Percentiles rank a stretch among this genome's conserved stretches.
Conservation (phyloP, 2,113 vertebrate species). For the Pituophis catenifer region DNA sequence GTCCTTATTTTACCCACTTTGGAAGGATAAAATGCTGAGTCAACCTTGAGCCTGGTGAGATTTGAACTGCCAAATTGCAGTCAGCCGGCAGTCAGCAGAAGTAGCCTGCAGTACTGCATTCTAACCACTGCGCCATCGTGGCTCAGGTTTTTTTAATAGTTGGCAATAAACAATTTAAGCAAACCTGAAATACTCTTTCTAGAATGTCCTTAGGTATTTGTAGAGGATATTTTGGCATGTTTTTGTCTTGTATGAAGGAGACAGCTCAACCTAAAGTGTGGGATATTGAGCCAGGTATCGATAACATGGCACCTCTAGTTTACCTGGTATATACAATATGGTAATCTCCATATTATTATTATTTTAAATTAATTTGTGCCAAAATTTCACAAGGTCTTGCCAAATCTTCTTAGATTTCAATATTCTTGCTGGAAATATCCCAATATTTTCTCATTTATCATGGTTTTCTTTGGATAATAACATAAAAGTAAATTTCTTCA, state of each 20-base stretch:
- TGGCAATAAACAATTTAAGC: neutral
- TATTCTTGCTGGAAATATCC: neutral
- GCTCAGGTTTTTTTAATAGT: too few relatives aligned
- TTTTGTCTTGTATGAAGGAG: neutral
- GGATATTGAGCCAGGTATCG: neutral
- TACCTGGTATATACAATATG: neutral
- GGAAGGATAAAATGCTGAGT: too few relatives aligned
- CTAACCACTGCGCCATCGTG: too few relatives aligned
- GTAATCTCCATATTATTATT: neutral
- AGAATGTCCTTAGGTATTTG: neutral
- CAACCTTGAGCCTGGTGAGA: too few relatives aligned
- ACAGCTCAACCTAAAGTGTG: neutral
- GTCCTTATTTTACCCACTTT: too few relatives aligned
- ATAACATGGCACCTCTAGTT: neutral
- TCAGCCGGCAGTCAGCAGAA: too few relatives aligned
- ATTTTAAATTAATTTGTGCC: neutral
- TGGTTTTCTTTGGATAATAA: slow-evolving; percentile 28
- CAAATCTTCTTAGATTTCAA: neutral
- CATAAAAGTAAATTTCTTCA: slow-evolving; percentile 40
- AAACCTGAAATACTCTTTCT: neutral
- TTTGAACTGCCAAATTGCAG: too few relatives aligned
- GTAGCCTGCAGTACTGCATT: too few relatives aligned
- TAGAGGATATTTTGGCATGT: neutral
- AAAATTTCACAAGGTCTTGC: neutral
- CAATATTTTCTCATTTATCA: slow-evolving; percentile 29